These are phyloP conservation scores for Pachliopta kotzebuea DNA, from an alignment of 2,888 invertebrate species.

Conservation along the genomic window DNA sequence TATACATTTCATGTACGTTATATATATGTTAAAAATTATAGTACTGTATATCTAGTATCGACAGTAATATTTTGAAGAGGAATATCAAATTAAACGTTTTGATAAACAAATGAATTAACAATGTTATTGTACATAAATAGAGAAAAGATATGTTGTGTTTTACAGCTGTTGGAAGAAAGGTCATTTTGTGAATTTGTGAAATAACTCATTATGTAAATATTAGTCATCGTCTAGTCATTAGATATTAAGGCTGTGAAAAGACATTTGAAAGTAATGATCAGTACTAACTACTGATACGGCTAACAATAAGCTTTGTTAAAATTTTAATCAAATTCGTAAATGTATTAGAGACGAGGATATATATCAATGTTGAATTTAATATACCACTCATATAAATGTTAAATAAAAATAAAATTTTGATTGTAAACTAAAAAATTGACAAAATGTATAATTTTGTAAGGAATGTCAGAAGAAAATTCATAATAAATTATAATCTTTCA, in stretches of 20 bases:
- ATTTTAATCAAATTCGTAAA: neutral
- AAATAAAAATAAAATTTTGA: constrained; percentile 10
- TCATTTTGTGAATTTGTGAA: neutral
- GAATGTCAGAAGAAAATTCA: neutral
- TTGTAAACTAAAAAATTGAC: constrained; percentile 1
- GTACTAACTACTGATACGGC: neutral
- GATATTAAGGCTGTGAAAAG: constrained; percentile 70
- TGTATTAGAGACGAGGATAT: too few species aligned
- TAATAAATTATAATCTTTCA: constrained; percentile 1
- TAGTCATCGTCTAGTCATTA: constrained; percentile 71
- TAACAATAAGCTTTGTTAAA: neutral
- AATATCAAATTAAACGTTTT: neutral
- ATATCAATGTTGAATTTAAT: neutral
- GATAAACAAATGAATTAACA: neutral
- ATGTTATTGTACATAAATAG: neutral
- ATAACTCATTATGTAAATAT: constrained; percentile 27
- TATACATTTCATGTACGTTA: neutral
- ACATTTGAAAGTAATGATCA: constrained; percentile 38
- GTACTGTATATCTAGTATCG: too few species aligned
- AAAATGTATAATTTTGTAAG: constrained; percentile 3
- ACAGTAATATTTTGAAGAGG: neutral
- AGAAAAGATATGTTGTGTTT: neutral
- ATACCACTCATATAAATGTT: constrained; percentile 23
- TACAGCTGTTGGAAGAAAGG: neutral
- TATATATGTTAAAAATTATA: neutral